phyloP scores from a whole-genome alignment of 1,140 invertebrate genomes.

The Streblospio benedicti region DNA sequence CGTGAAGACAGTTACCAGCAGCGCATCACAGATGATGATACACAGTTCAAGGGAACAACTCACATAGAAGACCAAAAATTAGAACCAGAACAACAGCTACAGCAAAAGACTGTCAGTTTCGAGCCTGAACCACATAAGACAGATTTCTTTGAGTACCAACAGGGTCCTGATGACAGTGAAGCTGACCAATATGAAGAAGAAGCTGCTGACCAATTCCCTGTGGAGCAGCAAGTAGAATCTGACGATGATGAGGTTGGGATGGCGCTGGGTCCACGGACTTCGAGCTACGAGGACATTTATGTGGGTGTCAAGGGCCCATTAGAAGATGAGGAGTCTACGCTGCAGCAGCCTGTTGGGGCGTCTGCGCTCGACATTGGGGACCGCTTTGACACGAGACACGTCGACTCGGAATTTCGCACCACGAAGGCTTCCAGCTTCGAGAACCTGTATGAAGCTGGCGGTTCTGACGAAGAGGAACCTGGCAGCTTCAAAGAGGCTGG shows the following conservation, averaged over 20 bases:
- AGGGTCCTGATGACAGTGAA: too few relatives aligned
- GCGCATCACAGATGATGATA: too few relatives aligned
- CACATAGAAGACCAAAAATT: too few relatives aligned
- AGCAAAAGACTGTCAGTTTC: too few relatives aligned
- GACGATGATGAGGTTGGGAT: neutral
- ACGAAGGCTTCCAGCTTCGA: slow-evolving; percentile 8
- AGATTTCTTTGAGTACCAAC: too few relatives aligned
- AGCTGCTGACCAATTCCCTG: neutral
- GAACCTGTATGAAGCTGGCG: slow-evolving; percentile 6
- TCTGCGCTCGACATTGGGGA: slow-evolving; percentile 4
- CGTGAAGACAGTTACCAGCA: too few relatives aligned
- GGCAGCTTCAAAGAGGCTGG: slow-evolving; percentile 2
- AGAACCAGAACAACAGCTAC: too few relatives aligned
- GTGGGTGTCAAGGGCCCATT: neutral
- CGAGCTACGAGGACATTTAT: slow-evolving; percentile 9
- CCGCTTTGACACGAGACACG: slow-evolving; percentile 5
- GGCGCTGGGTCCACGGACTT: too few relatives aligned
- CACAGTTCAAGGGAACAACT: too few relatives aligned
- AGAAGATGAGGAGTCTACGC: neutral
- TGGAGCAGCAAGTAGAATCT: neutral
- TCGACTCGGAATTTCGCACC: neutral
- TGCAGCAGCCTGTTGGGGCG: neutral
- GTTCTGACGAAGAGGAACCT: too few relatives aligned
- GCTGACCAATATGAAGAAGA: neutral
- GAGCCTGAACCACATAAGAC: too few relatives aligned